Evolutionary conservation across 2,888 invertebrate species (phyloP), one percentile per base, ranked within the genome.

Genomic region (Eremobia ochroleuca): DNA sequence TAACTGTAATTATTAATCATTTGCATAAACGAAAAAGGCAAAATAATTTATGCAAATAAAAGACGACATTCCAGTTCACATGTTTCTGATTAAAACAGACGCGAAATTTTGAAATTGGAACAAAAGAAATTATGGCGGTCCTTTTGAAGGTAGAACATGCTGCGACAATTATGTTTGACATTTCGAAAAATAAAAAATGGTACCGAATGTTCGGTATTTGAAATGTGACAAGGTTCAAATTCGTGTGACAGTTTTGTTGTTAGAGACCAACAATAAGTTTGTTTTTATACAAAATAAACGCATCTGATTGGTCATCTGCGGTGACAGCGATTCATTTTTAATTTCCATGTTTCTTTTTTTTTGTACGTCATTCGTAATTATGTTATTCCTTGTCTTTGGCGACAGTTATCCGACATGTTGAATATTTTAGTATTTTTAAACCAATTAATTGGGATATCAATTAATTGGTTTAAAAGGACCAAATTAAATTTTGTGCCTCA

Each of bases 311-410:
- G 88, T 87, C 75, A 88, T 84, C 73, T 64, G 82, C 71, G 67
- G 76, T 87, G 87, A 88, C 88, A 87, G 85, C 79, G 76, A 77
- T 87, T 85, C 28, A 84, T 82, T 87, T 87, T 82, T 79, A 58
- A 81, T 76, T 81, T 85, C 4, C 21, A 28, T 82, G 40, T 77
- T 80, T 72, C 28, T 70, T 66, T 72, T 76, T 80, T 84, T 83
- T 78, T 77, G 65, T 65, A 78, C 66, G 87, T 87, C 85, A 77
- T 52, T 76, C 65, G 65, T 85, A 83, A 87, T 87, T 86, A 87
- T 76, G 86, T 85, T 85, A 85, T 87, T 80, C 61, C 65, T 73
- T 85, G 85, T 85, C 87, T 85, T 76, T 85, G n/a, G 61, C 13
- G 79, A 87, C 79, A 79, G 80, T 76, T 62, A 70, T 69, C 67